Percentiles rank a stretch among this genome's conserved stretches.
These are phyloP conservation scores for Semicossyphus pulcher DNA, from an alignment of 2,113 vertebrate genomes.

Conservation along the genomic window DNA sequence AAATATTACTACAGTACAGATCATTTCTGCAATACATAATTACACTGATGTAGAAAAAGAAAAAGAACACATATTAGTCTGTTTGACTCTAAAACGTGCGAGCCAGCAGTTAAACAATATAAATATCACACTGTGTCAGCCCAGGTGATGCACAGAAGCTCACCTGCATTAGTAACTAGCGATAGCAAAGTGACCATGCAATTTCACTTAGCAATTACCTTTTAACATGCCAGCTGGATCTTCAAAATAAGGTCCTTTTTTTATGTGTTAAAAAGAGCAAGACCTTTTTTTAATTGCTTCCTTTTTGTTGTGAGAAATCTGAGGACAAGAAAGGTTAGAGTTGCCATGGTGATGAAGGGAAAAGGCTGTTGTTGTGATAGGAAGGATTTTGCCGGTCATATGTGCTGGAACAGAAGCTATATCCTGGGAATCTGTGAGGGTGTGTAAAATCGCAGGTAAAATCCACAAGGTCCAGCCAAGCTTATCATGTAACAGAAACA, in stretches of 20 bases:
- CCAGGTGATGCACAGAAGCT: no score
- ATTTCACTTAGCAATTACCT: neutral
- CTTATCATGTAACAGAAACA: conserved; percentile 41
- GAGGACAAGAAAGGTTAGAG: neutral
- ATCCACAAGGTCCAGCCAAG: conserved; percentile 2
- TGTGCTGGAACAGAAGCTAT: conserved; percentile 1
- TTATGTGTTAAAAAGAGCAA: neutral
- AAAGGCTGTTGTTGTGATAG: neutral
- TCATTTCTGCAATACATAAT: no score
- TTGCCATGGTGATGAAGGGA: neutral
- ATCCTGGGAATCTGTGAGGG: conserved; percentile 8
- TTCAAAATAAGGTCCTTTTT: neutral
- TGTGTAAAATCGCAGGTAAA: conserved; percentile 40
- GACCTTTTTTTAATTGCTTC: neutral
- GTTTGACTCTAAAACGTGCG: no score
- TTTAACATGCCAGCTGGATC: neutral
- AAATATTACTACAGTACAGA: no score
- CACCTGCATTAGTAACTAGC: no score
- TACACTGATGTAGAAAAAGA: no score
- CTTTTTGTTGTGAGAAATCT: neutral
- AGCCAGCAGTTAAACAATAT: no score
- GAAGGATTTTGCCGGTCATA: conserved; percentile 25
- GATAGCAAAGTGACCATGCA: no score
- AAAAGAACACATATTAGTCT: no score
- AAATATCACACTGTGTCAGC: no score